Conservation (phyloP, 2,888 invertebrate species). For the Pemphredon lugubris region DNA sequence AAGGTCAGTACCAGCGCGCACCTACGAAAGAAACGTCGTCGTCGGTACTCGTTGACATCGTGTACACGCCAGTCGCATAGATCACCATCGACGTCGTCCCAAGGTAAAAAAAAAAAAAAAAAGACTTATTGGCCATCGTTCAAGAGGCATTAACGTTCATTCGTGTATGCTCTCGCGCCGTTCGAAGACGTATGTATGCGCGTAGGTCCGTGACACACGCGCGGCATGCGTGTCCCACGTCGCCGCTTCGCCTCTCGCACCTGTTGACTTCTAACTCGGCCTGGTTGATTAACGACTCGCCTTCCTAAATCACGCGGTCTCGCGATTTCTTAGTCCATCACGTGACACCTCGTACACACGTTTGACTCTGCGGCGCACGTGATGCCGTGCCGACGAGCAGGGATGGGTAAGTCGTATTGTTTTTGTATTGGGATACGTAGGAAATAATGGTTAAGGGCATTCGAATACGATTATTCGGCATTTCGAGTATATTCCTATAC, state of each 20-base stretch:
- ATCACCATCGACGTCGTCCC: no score
- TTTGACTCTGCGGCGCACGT: conserved; percentile 3
- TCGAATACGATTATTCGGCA: no score
- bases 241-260: conserved; percentile 59
- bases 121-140: no score
- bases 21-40: no score
- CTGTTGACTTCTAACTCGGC: conserved; percentile 71
- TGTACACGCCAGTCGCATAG: no score
- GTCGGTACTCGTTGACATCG: no score
- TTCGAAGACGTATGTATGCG: background rate
- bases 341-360: conserved; percentile 39
- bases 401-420: no score
- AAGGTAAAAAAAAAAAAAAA: no score
- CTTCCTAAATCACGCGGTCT: conserved; percentile 67
- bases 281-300: conserved; percentile 71
- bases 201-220: conserved; percentile 32
- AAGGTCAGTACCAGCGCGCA: no score
- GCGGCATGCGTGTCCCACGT: conserved; percentile 61
- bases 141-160: no score
- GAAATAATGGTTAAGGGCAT: background rate
- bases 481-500: no score
- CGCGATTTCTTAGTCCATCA: conserved; percentile 56
- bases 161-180: background rate
- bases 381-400: conserved; percentile 19
- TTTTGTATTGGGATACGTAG: background rate